Percentiles rank a stretch among this genome's conserved stretches.
These are phyloP conservation scores for Volucella bombylans DNA, from an alignment of 2,888 invertebrate species.

Conservation along the genomic window DNA sequence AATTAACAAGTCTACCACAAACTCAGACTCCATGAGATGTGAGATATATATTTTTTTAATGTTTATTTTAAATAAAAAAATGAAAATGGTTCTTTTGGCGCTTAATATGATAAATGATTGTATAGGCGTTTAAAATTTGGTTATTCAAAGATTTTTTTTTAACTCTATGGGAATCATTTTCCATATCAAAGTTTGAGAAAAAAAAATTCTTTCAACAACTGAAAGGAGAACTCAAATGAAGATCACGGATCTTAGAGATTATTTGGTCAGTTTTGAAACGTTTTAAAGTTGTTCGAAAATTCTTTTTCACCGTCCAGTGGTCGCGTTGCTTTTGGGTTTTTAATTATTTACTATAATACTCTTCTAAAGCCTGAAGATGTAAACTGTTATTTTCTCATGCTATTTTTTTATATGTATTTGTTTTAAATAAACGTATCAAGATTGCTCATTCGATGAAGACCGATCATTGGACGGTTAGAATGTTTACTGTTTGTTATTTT, in stretches of 20 bases:
- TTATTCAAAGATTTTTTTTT: conserved; percentile 5
- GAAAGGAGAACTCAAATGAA: conserved; percentile 20
- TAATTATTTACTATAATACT: neutral
- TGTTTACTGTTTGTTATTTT: conserved; percentile 10
- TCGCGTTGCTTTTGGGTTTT: conserved; percentile 29
- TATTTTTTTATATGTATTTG: neutral
- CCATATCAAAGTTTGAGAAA: neutral
- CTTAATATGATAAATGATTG: conserved; percentile 37
- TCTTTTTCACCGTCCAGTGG: conserved; percentile 58
- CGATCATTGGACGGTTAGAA: conserved; percentile 68
- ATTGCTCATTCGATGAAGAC: conserved; percentile 63
- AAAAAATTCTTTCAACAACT: neutral
- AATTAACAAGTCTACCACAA: neutral
- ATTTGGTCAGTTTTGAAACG: conserved; percentile 63
- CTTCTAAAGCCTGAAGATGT: neutral
- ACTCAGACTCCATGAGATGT: neutral
- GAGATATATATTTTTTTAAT: neutral
- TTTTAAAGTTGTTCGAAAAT: conserved; percentile 20
- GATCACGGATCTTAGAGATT: conserved; percentile 58
- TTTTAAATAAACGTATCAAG: neutral
- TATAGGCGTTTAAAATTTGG: conserved; percentile 24
- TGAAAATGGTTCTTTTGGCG: conserved; percentile 13
- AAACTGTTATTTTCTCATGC: neutral
- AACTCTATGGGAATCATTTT: neutral
- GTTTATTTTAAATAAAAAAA: neutral